Evolutionary conservation across 2,888 invertebrate genomes (phyloP).

Genomic region (Limnephilus marmoratus): DNA sequence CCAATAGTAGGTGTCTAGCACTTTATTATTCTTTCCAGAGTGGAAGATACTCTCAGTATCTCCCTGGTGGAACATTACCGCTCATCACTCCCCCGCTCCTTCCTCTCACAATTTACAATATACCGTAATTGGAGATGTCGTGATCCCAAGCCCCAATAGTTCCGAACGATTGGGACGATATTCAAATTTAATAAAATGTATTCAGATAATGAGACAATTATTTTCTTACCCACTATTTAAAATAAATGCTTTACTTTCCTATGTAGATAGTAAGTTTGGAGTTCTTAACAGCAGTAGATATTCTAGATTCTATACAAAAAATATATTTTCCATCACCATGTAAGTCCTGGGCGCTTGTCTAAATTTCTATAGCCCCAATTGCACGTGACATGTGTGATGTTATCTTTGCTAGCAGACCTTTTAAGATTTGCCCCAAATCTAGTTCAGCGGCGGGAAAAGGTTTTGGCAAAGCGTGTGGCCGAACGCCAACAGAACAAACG

Average conservation of each 20-base stretch:
- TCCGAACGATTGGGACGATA: background rate
- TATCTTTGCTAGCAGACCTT: background rate
- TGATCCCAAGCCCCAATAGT: background rate
- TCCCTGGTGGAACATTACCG: no score
- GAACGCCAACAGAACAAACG: background rate
- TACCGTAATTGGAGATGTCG: background rate
- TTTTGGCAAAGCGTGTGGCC: background rate
- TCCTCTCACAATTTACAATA: no score
- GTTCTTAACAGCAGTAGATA: background rate
- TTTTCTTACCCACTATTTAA: no score
- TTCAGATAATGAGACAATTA: no score
- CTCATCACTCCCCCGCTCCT: no score
- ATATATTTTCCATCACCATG: background rate
- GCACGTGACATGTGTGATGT: background rate
- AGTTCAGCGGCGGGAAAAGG: background rate
- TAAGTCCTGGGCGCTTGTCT: background rate
- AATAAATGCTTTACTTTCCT: background rate
- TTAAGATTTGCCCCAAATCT: background rate
- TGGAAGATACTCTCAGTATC: no score
- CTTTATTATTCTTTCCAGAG: no score
- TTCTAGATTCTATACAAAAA: background rate
- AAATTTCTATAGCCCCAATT: background rate
- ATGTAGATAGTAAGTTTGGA: background rate
- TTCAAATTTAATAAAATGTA: no score
- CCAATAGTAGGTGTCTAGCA: no score